Conservation (phyloP, 2,797 vertebrate genomes). For the Scyliorhinus canicula region DNA sequence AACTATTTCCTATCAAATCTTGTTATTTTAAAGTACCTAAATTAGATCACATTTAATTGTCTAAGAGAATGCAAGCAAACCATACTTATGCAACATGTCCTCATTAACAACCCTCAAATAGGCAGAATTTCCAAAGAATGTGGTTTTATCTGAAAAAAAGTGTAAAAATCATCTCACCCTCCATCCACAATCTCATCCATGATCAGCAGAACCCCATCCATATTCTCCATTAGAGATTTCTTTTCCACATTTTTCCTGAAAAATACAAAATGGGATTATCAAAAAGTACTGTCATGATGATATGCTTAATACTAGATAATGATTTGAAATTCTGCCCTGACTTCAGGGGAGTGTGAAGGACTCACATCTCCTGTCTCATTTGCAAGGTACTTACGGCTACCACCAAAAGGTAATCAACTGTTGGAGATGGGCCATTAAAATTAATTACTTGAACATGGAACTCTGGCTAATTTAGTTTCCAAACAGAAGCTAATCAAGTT, state of each 20-base stretch:
- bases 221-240: slow-evolving; percentile 75
- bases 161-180: slow-evolving; percentile 51
- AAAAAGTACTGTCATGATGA: neutral
- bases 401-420: too few species aligned
- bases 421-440: too few species aligned
- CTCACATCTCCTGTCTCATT: too few species aligned
- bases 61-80: neutral
- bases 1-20: neutral
- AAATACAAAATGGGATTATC: neutral
- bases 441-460: too few species aligned
- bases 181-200: slow-evolving; percentile 86
- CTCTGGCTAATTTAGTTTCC: too few species aligned
- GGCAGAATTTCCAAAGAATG: neutral
- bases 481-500: too few species aligned
- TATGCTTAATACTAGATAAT: too few species aligned
- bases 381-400: too few species aligned
- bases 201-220: slow-evolving; percentile 80
- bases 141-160: neutral
- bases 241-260: slow-evolving; percentile 82
- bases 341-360: too few species aligned
- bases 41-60: neutral
- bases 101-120: neutral
- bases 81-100: neutral
- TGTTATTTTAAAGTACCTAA: neutral
- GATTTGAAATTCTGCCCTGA: too few species aligned